Evolutionary conservation across 2,797 vertebrate genomes (phyloP), one percentile per base, ranked within the genome.

Genomic region (Pempheris klunzingeri): DNA sequence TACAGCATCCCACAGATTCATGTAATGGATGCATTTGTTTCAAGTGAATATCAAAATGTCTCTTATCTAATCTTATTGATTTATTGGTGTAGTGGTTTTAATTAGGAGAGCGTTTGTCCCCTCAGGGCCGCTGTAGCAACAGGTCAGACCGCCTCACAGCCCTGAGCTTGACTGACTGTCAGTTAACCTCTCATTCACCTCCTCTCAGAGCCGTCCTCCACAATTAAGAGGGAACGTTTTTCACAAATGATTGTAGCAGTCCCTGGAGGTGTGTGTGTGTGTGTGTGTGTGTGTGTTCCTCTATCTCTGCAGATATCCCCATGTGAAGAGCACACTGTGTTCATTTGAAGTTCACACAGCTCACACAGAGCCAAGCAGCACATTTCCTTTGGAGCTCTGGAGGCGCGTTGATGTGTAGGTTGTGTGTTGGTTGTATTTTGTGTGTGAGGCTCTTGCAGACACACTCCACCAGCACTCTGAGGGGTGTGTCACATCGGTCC

Each of bases 151-250:
- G 2, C 64, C 53, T 58, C 17, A 32, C 18, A 3, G 26, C 71
- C 73, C 54, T 2, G 30, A 55, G 71, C 44, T 32, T 18, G 24
- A 67, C 66, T 55, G 47, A 62, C 55, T 59, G 32, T 55, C 71
- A 55, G 34, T 71, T 81, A 52, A 85, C 86, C 75, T 54, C 65
- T 39, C 15, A 28, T 50, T 74, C 70, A 83, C 81, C 54, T 77
- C 67, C 53, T 54, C 26, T 22, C 39, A 49, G 36, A 71, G 57
- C 72, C 58, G 34, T 62, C 18, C 12, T n/a, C 57, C 14, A 14
- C 55, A 63, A 65, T 78, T 63, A 74, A 1, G 4, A 43, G 12
- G 24, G n/a, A 54, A 28, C 1, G 20, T 59, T 52, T 69, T 57
- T 36, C 4, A 9, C 28, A 75, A 70, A 41, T 78, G 2, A 81